A percentile compares a stretch with the other conserved stretches of the same genome.
Conservation (phyloP, 2,113 vertebrate genomes). For the Macroglossus sobrinus region DNA sequence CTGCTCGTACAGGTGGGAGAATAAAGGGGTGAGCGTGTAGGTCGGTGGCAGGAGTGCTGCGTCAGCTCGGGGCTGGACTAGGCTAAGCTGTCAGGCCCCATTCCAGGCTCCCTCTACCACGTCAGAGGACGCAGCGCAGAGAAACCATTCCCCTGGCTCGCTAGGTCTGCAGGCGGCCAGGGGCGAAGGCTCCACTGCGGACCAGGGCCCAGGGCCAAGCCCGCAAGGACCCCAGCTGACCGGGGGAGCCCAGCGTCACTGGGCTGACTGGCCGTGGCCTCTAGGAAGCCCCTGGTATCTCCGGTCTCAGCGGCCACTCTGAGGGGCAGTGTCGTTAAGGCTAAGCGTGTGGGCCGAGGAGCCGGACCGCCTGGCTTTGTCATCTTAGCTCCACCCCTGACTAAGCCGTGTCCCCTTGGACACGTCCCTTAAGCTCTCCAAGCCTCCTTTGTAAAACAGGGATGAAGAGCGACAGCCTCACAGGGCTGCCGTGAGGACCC, state of each 20-base stretch:
- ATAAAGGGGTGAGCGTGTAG: accelerated
- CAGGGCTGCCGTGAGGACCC: accelerated
- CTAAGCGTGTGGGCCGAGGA: accelerated
- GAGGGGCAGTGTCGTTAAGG: accelerated
- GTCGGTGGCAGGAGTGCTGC: too few relatives aligned
- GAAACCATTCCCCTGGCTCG: not conserved
- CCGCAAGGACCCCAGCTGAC: not conserved
- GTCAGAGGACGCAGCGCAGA: not conserved
- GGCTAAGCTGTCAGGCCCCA: not conserved
- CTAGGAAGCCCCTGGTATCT: not conserved
- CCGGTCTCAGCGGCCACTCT: not conserved
- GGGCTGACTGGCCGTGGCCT: not conserved
- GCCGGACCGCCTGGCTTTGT: not conserved
- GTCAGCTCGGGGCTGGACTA: not conserved
- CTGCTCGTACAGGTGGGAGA: too few relatives aligned
- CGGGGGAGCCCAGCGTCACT: not conserved
- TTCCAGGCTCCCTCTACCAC: not conserved
- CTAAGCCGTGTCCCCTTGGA: not conserved
- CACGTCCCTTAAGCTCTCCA: accelerated
- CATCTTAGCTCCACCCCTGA: not conserved
- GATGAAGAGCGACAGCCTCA: accelerated
- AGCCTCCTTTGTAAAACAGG: accelerated
- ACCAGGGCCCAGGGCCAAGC: not conserved
- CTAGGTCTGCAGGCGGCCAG: not conserved
- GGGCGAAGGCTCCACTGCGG: not conserved